Percentiles rank a stretch among this genome's conserved stretches.
phyloP scores from a whole-genome alignment of 2,888 invertebrate species.

The Phlogophora meticulosa region DNA sequence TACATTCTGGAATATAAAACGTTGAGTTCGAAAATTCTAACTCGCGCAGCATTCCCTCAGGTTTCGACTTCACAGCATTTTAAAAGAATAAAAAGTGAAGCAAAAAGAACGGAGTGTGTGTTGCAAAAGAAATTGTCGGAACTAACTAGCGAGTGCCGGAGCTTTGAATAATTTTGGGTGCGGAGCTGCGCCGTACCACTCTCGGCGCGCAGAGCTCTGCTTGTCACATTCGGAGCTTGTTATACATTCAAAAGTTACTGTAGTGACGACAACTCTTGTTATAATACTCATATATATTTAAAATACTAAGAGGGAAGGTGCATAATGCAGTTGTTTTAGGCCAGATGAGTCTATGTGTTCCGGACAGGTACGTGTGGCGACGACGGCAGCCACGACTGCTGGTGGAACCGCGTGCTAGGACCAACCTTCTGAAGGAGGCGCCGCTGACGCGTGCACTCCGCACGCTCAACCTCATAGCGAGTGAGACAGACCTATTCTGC shows the following conservation, averaged over 20 bases:
- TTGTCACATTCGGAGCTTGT: neutral
- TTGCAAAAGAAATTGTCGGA: constrained; percentile 41
- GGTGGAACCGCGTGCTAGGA: too few species aligned
- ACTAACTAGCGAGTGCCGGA: constrained; percentile 38
- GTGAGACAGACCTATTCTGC: too few species aligned
- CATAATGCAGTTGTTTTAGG: too few species aligned
- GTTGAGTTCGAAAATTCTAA: constrained; percentile 1
- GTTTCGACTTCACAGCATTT: constrained; percentile 25
- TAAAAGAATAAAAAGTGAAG: constrained; percentile 24
- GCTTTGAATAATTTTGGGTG: constrained; percentile 45
- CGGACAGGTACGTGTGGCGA: too few species aligned
- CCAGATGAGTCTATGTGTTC: too few species aligned
- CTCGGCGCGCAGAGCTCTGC: constrained; percentile 5
- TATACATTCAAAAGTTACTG: constrained; percentile 12
- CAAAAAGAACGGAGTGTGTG: constrained; percentile 32
- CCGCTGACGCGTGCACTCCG: too few species aligned
- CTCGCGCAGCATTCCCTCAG: constrained; percentile 18
- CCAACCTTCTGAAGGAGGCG: too few species aligned
- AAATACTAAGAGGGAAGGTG: too few species aligned
- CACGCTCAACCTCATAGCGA: too few species aligned
- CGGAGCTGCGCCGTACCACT: neutral
- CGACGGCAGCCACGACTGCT: too few species aligned
- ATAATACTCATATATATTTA: too few species aligned
- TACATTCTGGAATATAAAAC: neutral
- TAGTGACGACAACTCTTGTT: neutral